A percentile compares a stretch with the other conserved stretches of the same genome.
These are phyloP conservation scores for Clistopyga incitator DNA, from an alignment of 2,888 invertebrate genomes.

Conservation along the genomic window DNA sequence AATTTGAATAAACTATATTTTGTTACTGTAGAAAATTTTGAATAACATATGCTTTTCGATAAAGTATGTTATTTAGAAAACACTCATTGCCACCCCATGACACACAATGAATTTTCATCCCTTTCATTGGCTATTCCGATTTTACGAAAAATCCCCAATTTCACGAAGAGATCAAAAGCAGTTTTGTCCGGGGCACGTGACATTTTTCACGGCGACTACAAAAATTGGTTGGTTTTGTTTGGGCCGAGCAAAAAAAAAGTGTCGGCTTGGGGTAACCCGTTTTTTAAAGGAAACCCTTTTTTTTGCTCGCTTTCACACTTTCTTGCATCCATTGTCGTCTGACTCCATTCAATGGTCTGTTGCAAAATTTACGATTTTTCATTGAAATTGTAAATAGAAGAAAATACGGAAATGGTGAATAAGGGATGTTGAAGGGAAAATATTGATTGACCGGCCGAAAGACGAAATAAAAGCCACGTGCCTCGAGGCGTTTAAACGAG, in stretches of 20 bases:
- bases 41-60: no score
- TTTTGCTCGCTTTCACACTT: slow-evolving; percentile 25
- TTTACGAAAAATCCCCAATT: slow-evolving; percentile 55
- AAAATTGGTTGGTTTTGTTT: slow-evolving; percentile 55
- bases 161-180: slow-evolving; percentile 45
- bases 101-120: slow-evolving; percentile 63
- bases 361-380: slow-evolving; percentile 49
- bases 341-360: slow-evolving; percentile 38
- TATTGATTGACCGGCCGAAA: slow-evolving; percentile 29
- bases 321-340: slow-evolving; percentile 34
- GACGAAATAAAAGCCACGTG: slow-evolving; percentile 27
- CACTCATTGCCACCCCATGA: slow-evolving; percentile 39
- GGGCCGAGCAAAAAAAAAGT: slow-evolving; percentile 35
- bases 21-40: no score
- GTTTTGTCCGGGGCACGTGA: slow-evolving; percentile 39
- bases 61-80: no score
- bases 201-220: slow-evolving; percentile 27
- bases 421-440: slow-evolving; percentile 17
- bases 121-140: slow-evolving; percentile 48
- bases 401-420: slow-evolving; percentile 22
- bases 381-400: slow-evolving; percentile 16
- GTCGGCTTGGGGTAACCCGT: slow-evolving; percentile 11
- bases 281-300: neutral
- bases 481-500: neutral
- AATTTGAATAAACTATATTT: no score